Percentiles rank a stretch among this genome's conserved stretches.
These are phyloP conservation scores for Dascyllus trimaculatus DNA, from an alignment of 2,113 vertebrate species.

Conservation along the genomic window DNA sequence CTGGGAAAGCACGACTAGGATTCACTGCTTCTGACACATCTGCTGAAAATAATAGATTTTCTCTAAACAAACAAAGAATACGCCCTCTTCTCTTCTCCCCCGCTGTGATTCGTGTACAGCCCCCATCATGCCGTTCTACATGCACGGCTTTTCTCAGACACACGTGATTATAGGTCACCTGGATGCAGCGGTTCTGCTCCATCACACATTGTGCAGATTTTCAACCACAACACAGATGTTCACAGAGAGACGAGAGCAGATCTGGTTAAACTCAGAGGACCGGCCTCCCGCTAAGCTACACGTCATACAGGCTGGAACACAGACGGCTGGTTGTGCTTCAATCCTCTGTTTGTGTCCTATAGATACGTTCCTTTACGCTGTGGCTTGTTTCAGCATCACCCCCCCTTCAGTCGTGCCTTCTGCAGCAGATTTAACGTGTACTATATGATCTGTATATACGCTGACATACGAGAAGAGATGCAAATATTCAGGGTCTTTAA, in stretches of 20 bases:
- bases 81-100: neutral
- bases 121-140: neutral
- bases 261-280: neutral
- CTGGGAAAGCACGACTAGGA: too few relatives aligned
- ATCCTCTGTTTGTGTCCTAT: slow-evolving; percentile 39
- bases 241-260: neutral
- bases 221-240: slow-evolving; percentile 30
- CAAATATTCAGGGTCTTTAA: slow-evolving; percentile 7
- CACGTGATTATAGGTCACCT: neutral
- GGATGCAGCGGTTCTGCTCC: neutral
- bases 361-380: slow-evolving; percentile 6
- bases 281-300: too few relatives aligned
- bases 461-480: slow-evolving; percentile 19
- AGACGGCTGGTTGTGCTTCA: neutral
- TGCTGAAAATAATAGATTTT: too few relatives aligned
- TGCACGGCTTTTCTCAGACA: neutral
- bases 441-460: slow-evolving; percentile 23
- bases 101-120: slow-evolving; percentile 36
- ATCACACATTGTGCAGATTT: slow-evolving; percentile 30
- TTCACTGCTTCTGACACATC: too few relatives aligned
- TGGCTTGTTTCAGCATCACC: slow-evolving; percentile 8
- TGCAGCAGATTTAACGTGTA: slow-evolving; percentile 4
- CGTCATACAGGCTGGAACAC: neutral
- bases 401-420: slow-evolving; percentile 42
- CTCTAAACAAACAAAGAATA: neutral